Percentiles rank a stretch among this genome's conserved stretches.
These are phyloP conservation scores for Notodonta dromedarius DNA, from an alignment of 2,888 invertebrate genomes.

Conservation along the genomic window DNA sequence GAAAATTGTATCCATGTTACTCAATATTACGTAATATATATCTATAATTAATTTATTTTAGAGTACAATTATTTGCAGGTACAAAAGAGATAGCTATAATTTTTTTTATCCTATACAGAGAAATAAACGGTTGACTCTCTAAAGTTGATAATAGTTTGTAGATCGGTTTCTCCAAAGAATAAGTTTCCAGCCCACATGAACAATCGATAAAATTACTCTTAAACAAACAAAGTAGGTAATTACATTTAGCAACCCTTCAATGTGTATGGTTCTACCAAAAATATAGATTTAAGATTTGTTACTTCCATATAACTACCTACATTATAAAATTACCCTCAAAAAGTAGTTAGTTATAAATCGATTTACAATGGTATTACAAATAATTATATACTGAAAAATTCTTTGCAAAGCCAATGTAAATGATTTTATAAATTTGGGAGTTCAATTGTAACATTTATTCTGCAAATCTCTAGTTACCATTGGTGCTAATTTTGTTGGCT, in stretches of 20 bases:
- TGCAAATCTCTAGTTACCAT: background rate
- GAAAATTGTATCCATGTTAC: constrained; percentile 2
- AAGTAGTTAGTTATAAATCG: no score
- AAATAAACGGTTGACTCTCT: no score
- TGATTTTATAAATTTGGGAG: no score
- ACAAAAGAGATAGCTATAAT: background rate
- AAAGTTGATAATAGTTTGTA: no score
- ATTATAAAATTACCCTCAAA: background rate
- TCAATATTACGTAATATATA: background rate
- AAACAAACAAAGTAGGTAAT: constrained; percentile 1
- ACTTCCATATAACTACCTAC: background rate
- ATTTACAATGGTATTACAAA: no score
- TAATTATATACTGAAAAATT: no score
- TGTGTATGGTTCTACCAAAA: background rate
- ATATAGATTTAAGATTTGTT: background rate
- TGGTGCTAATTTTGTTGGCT: constrained; percentile 3
- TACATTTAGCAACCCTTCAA: no score
- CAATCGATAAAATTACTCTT: background rate
- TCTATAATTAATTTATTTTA: background rate
- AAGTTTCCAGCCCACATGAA: background rate
- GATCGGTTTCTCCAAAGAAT: background rate
- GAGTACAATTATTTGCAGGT: background rate
- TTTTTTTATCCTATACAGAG: no score
- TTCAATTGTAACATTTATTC: background rate
- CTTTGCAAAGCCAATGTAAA: no score